A percentile compares a stretch with the other conserved stretches of the same genome.
Conservation (phyloP, 2,797 vertebrate species). For the Tokudaia tokunoshimensis region DNA sequence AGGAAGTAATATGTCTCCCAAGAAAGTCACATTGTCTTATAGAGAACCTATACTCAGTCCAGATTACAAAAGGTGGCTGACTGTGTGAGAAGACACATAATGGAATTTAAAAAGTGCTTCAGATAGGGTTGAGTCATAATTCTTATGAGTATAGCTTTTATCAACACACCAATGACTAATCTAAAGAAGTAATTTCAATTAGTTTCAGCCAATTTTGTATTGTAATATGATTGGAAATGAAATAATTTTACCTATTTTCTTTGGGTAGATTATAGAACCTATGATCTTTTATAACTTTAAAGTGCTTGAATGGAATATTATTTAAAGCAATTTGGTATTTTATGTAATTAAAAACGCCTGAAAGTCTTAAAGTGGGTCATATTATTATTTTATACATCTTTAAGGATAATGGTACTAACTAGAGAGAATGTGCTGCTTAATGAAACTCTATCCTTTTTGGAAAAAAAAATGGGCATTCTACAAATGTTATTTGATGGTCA, state of each 20-base stretch:
- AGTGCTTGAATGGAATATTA: neutral
- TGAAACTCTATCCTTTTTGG: neutral
- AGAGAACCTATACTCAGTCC: neutral
- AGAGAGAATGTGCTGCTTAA: neutral
- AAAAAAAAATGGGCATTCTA: constrained; percentile 10
- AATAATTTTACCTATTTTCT: constrained; percentile 35
- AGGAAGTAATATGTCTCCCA: neutral
- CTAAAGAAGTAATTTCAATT: constrained; percentile 7
- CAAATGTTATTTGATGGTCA: constrained; percentile 21
- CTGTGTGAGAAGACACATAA: neutral
- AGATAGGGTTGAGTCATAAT: neutral
- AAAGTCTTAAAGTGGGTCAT: constrained; percentile 44
- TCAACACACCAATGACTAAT: constrained; percentile 7
- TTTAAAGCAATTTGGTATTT: constrained; percentile 43
- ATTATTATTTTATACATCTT: neutral
- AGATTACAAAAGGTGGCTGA: neutral
- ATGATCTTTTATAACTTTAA: constrained; percentile 3
- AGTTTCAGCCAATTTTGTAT: constrained; percentile 52
- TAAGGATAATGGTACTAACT: neutral
- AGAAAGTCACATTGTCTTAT: neutral
- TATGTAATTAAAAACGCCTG: neutral
- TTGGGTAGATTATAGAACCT: neutral
- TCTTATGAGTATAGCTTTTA: constrained; percentile 38
- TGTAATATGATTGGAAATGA: constrained; percentile 38
- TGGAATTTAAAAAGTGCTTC: constrained; percentile 12